Evolutionary conservation across 2,888 invertebrate species (phyloP).

Genomic region (Xestia sexstrigata): DNA sequence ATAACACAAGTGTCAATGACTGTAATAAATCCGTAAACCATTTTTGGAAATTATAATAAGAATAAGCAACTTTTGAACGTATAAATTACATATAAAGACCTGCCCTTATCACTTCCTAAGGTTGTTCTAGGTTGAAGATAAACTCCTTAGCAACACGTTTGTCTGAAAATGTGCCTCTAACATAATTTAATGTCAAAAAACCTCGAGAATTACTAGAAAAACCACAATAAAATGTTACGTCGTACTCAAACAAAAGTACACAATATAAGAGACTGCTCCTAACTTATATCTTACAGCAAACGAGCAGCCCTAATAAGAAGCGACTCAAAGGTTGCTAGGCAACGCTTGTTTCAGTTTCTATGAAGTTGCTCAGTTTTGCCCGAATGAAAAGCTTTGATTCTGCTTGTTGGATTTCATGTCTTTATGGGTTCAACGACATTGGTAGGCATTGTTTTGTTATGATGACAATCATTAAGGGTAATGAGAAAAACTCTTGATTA

Average conservation of each 20-base stretch:
- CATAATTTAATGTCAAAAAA: neutral
- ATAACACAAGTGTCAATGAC: neutral
- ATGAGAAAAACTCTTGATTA: neutral
- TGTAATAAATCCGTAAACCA: neutral
- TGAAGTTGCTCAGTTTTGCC: conserved; percentile 26
- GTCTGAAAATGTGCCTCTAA: neutral
- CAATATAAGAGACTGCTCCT: conserved; percentile 2
- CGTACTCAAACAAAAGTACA: conserved; percentile 12
- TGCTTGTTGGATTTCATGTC: conserved; percentile 30
- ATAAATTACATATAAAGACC: too few species aligned
- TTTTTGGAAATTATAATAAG: neutral
- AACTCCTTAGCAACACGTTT: neutral
- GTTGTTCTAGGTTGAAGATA: neutral
- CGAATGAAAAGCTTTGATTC: conserved; percentile 41
- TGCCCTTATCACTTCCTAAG: neutral
- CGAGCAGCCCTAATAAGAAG: conserved; percentile 25
- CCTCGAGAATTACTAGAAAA: neutral
- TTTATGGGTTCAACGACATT: neutral
- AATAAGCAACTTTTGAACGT: neutral
- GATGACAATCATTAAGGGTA: neutral
- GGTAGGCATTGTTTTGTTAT: neutral
- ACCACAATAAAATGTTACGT: neutral
- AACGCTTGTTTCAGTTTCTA: conserved; percentile 43
- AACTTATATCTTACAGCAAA: conserved; percentile 20
- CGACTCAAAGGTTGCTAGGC: conserved; percentile 56